Percentiles rank a stretch among this genome's conserved stretches.
phyloP scores from a whole-genome alignment of 2,797 vertebrate genomes.

The Xenops minutus region DNA sequence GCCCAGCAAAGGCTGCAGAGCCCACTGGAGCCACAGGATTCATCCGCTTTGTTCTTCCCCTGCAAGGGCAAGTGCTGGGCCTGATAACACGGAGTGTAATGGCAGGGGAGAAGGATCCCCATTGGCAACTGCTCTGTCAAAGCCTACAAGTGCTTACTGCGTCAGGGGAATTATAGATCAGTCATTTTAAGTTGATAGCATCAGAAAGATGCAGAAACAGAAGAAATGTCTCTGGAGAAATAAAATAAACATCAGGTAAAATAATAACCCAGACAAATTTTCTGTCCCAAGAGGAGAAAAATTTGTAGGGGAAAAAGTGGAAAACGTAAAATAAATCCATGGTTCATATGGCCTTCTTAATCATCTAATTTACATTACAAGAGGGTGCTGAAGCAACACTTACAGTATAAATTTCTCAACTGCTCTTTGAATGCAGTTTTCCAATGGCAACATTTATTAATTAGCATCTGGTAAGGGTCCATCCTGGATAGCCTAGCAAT shows the following conservation, averaged over 20 bases:
- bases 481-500: not conserved
- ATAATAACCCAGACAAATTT: not conserved
- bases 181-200: not conserved
- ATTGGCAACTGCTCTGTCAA: not conserved
- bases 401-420: not conserved
- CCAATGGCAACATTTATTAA: not conserved
- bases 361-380: not conserved
- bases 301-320: not conserved
- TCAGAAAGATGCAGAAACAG: not conserved
- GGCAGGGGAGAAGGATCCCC: not conserved
- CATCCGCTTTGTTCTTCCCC: not conserved
- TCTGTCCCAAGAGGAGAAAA: not conserved
- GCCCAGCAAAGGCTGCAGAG: rapidly evolving
- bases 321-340: not conserved
- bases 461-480: not conserved
- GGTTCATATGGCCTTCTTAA: not conserved
- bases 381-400: not conserved
- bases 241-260: not conserved
- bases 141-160: not conserved
- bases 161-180: not conserved
- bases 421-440: not conserved
- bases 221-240: not conserved
- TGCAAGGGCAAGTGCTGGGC: not conserved
- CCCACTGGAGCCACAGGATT: not conserved
- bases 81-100: not conserved